Percentiles rank a stretch among this genome's conserved stretches.
phyloP scores from a whole-genome alignment of 2,113 vertebrate genomes.

The Pogona vitticeps region DNA sequence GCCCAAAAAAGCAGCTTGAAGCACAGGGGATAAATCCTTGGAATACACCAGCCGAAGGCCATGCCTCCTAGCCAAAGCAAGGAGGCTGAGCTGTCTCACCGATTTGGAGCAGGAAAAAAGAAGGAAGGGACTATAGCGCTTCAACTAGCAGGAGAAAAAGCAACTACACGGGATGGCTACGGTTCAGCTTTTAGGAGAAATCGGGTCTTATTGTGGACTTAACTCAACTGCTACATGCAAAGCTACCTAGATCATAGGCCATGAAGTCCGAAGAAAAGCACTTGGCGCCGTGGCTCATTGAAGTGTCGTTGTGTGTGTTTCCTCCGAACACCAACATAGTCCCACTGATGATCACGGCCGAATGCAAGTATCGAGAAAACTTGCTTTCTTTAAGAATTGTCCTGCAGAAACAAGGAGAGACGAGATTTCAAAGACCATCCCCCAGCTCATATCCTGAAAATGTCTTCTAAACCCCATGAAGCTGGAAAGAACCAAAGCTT shows the following conservation, averaged over 20 bases:
- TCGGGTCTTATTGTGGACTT: background rate
- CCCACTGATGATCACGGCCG: conserved; percentile 89
- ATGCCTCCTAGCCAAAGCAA: background rate
- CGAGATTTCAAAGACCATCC: background rate
- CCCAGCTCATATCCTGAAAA: conserved; percentile 16
- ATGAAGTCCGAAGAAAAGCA: conserved; percentile 98
- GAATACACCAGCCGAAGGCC: background rate
- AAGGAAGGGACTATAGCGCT: background rate
- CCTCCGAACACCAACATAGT: conserved; percentile 96
- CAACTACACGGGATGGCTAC: background rate
- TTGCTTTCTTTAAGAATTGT: conserved; percentile 91
- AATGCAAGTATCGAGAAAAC: conserved; percentile 95
- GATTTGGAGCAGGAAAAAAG: no score
- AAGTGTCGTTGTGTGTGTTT: conserved; percentile 98
- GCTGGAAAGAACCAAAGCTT: background rate
- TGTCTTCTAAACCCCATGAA: background rate
- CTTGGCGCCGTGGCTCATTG: conserved; percentile 96
- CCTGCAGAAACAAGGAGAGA: conserved; percentile 75
- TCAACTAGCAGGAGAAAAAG: background rate
- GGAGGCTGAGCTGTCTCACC: background rate
- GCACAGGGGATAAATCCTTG: background rate
- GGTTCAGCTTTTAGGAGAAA: background rate
- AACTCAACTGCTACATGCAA: background rate
- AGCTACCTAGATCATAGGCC: conserved; percentile 93
- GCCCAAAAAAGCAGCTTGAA: background rate